Percentiles rank a stretch among this genome's conserved stretches.
Evolutionary conservation across 2,113 vertebrate genomes (phyloP).

Genomic region (Cryptotis parvus): DNA sequence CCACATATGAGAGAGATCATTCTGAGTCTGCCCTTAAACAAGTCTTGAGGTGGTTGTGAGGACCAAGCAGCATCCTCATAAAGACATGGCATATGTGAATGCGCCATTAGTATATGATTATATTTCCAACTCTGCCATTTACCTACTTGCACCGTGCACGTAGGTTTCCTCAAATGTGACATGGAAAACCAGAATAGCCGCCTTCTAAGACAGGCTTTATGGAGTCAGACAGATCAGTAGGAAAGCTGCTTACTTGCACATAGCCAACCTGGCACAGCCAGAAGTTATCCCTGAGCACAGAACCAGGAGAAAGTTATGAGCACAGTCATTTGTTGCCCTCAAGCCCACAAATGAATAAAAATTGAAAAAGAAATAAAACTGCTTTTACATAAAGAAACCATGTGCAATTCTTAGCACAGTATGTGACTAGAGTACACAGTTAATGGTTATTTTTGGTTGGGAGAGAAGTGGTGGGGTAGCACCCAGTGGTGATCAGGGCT

Average conservation of each 20-base stretch:
- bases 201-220: neutral
- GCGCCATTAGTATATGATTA: neutral
- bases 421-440: neutral
- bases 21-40: no score
- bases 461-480: no score
- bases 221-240: no score
- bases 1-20: no score
- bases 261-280: no score
- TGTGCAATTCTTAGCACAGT: neutral
- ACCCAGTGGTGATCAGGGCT: no score
- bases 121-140: neutral
- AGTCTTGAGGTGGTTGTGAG: neutral
- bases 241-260: no score
- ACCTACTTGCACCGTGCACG: conserved; percentile 9
- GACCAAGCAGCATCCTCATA: neutral
- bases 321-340: no score
- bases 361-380: neutral
- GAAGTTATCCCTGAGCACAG: no score
- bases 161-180: conserved; percentile 13
- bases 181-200: neutral
- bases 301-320: no score
- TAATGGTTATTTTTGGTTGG: neutral
- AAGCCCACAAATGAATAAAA: no score
- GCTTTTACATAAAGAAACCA: neutral
- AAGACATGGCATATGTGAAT: neutral